Base-by-base conservation (phyloP, 2,888 invertebrate genomes). In the Phrixothrix hirtus region DNA sequence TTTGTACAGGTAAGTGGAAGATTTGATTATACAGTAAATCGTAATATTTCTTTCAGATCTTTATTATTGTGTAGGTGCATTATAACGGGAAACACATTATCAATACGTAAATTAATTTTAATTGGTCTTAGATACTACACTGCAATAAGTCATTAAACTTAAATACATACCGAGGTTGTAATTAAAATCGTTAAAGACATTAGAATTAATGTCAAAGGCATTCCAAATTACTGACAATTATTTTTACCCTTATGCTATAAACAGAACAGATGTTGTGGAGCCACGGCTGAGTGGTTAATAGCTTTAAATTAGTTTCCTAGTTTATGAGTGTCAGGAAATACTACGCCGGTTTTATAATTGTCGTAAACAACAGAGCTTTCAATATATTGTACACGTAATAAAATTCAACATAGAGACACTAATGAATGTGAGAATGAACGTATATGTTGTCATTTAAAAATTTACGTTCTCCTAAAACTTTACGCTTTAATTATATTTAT, bases 291-390 rank as follows among this genome's bases (percentile, higher is more conserved):
- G 52, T 47, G 46, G 46, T 53, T 53, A 53, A 47, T 53, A 53
- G 52, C 52, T 38, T 53, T 47, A 47, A 53, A 53, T 53, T 53
- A 53, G 52, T 53, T 53, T 53, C 46, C 52, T 53, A 53, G 52
- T 53, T 53, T 53, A 53, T 31, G 47, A 53, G 37, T 43, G 52
- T 43, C 52, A 47, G 46, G 46, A 53, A 47, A 47, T 43, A 53
- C 44, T 35, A 16, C 52, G 39, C 37, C 52, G 52, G 46, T 53
- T 53, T 53, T 53, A 53, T 47, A 53, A 53, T 53, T 53, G 47
- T 47, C 36, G 42, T 37, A 41, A 53, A 53, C 52, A 47, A 47
- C 31, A 41, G 11, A 36, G 42, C 32, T 37, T 34, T 30, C 41
- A 47, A 43, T 43, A 38, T 27, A 35, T 31, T 35, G 6, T 14